Base-by-base conservation (phyloP, 1,140 invertebrate genomes). In the Drosophila lini region DNA sequence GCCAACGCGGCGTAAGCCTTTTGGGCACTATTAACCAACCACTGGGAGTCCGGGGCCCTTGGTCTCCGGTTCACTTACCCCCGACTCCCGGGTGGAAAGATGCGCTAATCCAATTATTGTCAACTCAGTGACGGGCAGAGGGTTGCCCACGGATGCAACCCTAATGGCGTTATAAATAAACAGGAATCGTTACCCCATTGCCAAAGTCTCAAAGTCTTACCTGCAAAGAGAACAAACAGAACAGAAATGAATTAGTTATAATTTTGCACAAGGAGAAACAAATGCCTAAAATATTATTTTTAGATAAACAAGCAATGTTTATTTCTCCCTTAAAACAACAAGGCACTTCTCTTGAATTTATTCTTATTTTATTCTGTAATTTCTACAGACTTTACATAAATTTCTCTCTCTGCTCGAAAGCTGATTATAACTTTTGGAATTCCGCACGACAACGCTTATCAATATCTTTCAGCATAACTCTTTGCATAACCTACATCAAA, bases 31-130 rank as follows among this genome's bases (percentile, higher is more conserved):
- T 88, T 76, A 86, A 79, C 63, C 81, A 64, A 64, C 69, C 64
- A 57, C 48, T 25, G 34, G 31, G 10, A 42, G 38, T 38, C 19
- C 8, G 6, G 40, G 48, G 41, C 19, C 11, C 42, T 25, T 1
- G 25, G 28, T 40, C 36, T 42, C 22, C 48, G 63, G 41, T 53
- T 47, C 67, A 68, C 62, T 56, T 56, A 19, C 74, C 74, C 25
- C 47, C 41, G 8, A 28, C 19, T 41, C 55, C 36, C 58, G 69
- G 19, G 58, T 38, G 41, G 75, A 81, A 77, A 73, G 74, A 76
- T 76, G 82, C 80, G 80, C 89, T 91, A 91, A 91, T 91, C 89
- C 89, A 91, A 91, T 91, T 91, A 91, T 91, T 91, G 88, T 91
- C 89, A 91, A 89, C 88, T 91, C 89, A 91, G 73, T 91, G 89